These are phyloP conservation scores for Channa striata DNA, from an alignment of 2,797 vertebrate genomes.

Conservation along the genomic window DNA sequence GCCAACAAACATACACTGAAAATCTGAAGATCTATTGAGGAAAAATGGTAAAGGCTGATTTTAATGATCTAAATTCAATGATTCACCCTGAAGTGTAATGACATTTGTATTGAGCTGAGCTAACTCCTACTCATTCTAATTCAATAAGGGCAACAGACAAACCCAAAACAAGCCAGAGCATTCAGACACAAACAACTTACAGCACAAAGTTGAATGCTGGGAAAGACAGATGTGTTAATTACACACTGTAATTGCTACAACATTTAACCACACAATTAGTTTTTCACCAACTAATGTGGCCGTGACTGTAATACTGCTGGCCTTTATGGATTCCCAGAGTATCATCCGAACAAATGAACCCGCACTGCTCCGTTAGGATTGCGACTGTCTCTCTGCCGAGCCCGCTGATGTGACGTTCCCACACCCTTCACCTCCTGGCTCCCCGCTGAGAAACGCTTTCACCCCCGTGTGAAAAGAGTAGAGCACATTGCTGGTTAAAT, in stretches of 20 bases:
- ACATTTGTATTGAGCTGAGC: constrained; percentile 52
- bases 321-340: background rate
- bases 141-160: constrained; percentile 48
- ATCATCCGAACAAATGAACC: constrained; percentile 36
- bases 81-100: constrained; percentile 62
- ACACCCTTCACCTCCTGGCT: constrained; percentile 60
- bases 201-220: constrained; percentile 7
- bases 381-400: constrained; percentile 2
- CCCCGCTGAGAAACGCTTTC: constrained; percentile 72
- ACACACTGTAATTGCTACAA: constrained; percentile 30
- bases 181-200: constrained; percentile 23
- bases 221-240: constrained; percentile 29
- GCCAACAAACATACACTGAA: constrained; percentile 19
- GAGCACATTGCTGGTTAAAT: constrained; percentile 57
- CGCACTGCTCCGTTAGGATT: constrained; percentile 39
- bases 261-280: constrained; percentile 8
- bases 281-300: constrained; percentile 27
- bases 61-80: constrained; percentile 72
- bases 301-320: background rate
- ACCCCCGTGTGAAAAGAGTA: constrained; percentile 68
- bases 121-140: constrained; percentile 56
- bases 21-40: constrained; percentile 50
- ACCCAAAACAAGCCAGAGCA: constrained; percentile 36
- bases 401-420: constrained; percentile 49
- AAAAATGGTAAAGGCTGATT: constrained; percentile 56